Evolutionary conservation across 2,888 invertebrate species (phyloP).

Genomic region (Unio pictorum): DNA sequence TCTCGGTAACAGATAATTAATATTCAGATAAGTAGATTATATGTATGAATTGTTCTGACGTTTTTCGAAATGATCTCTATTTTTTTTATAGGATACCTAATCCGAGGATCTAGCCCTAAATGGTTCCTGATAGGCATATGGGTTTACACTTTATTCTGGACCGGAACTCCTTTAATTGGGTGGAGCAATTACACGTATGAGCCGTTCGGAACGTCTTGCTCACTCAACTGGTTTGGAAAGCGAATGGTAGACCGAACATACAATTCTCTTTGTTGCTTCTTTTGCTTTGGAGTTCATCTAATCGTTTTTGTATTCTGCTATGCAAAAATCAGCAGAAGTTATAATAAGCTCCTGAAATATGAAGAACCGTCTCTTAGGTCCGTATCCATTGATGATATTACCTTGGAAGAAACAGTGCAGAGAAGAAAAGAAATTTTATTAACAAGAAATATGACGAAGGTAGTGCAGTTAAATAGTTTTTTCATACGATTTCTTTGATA

Average conservation of each 20-base stretch:
- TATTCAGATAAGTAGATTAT: too few species aligned
- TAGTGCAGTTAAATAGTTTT: too few species aligned
- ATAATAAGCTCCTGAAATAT: too few species aligned
- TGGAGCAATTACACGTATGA: conserved; percentile 45
- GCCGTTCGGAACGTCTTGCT: conserved; percentile 44
- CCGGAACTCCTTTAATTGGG: conserved; percentile 36
- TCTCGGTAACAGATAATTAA: too few species aligned
- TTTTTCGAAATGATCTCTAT: neutral
- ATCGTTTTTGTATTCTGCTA: conserved; percentile 9
- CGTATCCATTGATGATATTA: too few species aligned
- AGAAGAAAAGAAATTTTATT: too few species aligned
- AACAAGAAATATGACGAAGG: too few species aligned
- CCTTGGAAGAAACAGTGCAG: too few species aligned
- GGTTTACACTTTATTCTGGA: conserved; percentile 32
- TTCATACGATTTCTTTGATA: too few species aligned
- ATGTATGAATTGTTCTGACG: too few species aligned
- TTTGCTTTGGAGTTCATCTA: conserved; percentile 26
- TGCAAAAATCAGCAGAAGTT: too few species aligned
- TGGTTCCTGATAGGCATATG: conserved; percentile 16
- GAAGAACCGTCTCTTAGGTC: too few species aligned
- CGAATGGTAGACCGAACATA: conserved; percentile 21
- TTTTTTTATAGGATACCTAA: conserved; percentile 12
- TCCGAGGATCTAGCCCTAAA: conserved; percentile 7
- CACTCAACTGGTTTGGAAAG: conserved; percentile 33
- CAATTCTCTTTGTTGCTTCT: conserved; percentile 17